Evolutionary conservation across 1,140 invertebrate genomes (phyloP), one percentile per base, ranked within the genome.

Genomic region (Neoseiulus cucumeris): DNA sequence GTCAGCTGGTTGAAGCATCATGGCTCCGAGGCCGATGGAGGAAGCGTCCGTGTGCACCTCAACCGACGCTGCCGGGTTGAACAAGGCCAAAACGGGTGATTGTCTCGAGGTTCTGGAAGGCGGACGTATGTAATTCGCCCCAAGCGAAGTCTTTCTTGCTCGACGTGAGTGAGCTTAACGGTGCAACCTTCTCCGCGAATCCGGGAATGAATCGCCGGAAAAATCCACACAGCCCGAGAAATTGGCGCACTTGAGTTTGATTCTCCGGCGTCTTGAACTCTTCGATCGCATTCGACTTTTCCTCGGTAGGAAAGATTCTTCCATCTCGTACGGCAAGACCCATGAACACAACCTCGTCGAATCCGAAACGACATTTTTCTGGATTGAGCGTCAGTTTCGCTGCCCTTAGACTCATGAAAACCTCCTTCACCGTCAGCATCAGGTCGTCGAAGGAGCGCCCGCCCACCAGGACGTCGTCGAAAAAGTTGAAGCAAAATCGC

Each of bases 321-420:
- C 33, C 33, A 9, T 39, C 9, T 9, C 33, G 33, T 6, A 39
- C 9, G 4, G 9, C 33, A 64, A 71, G 72, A 0, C 76, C 76
- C 14, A 78, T 66, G 67, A 74, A 78, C 20, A 67, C 71, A 7
- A 79, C 68, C 41, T 69, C 67, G 2, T 65, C 33, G 64, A 70
- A 20, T 33, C 74, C 75, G 68, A 77, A 75, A 18, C 70, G 65
- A 66, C 74, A 75, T 68, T 79, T 77, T 22, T 67, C 64, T 18
- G 44, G 65, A 44, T 73, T 71, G 20, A 73, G 51, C 30, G 71
- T 73, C 41, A 74, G 51, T 17, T 64, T 44, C 14, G 44, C 47
- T 47, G 66, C 64, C 18, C 68, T 66, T 1, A 67, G 39, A 14
- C 29, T 42, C 12, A 42, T 7, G 0, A 68, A 66, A 14, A 71